Conservation (phyloP, 2,113 vertebrate genomes). For the Rhea pennata region DNA sequence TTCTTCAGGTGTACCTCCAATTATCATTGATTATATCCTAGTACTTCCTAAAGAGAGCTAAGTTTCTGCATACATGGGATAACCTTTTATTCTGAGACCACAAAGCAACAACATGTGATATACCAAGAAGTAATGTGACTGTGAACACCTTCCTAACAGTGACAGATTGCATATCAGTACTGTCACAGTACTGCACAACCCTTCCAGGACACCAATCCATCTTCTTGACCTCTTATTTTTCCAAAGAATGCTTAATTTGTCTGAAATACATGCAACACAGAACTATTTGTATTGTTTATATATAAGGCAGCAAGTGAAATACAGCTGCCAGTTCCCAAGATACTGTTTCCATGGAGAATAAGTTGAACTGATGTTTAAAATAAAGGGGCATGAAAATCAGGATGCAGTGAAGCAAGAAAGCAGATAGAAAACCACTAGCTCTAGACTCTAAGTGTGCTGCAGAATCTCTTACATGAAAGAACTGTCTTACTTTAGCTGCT, state of each 20-base stretch:
- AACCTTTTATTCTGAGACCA: neutral
- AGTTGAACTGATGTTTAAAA: constrained; percentile 8
- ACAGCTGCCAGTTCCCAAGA: constrained; percentile 19
- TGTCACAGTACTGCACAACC: neutral
- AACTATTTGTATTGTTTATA: neutral
- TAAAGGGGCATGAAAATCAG: neutral
- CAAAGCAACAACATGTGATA: neutral
- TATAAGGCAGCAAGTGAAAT: neutral
- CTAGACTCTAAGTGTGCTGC: neutral
- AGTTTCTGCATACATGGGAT: neutral
- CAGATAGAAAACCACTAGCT: neutral
- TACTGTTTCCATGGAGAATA: constrained; percentile 31
- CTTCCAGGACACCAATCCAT: neutral
- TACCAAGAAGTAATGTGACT: neutral
- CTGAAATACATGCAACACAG: neutral
- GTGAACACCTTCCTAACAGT: neutral
- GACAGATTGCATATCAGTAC: neutral
- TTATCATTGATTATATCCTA: neutral
- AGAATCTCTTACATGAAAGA: neutral
- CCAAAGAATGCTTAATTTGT: neutral
- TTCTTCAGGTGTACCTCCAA: neutral
- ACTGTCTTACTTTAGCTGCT: neutral
- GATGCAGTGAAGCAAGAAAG: neutral
- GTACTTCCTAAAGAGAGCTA: neutral
- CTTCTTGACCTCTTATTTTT: neutral